Evolutionary conservation across 2,888 invertebrate genomes (phyloP), one percentile per base, ranked within the genome.

Genomic region (Cosmia pyralina): DNA sequence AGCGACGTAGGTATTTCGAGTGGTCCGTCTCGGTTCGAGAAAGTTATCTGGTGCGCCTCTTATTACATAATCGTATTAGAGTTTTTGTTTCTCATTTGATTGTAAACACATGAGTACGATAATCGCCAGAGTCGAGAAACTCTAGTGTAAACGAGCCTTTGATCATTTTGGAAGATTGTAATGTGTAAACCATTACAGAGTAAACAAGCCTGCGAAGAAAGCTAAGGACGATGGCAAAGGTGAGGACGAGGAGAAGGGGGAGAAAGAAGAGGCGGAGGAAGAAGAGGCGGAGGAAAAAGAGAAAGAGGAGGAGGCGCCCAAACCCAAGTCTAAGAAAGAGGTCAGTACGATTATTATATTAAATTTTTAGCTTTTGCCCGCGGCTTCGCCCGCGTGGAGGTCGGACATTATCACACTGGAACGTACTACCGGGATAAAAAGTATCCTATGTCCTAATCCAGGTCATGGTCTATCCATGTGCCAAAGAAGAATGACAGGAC

Each of bases 281-380:
- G 95, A 94, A 64, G 94, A 96, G 78, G 94, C 96, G 77, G 96
- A 94, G 55, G 95, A 94, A 81, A 96, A 92, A 84, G 96, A 92
- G 87, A 96, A 95, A 72, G 96, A 94, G 72, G 96, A 93, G 82
- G 94, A 93, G 86, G 95, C 94, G 82, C 96, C 95, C 38, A 95
- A 94, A 89, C 95, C 94, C 34, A 96, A 95, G 87, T 96, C 94
- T 72, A 96, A 93, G 82, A 96, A 92, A 93, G 97, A 94, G 96
- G 28, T 28, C 1, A 28, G 97, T 93, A 81, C 57, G 5, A 19
- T 34, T 53, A 64, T 19, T 15, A 38, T 22, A 28, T 28, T 28
- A 28, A 28, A 34, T 6, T 28, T 19, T 13, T 48, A 28, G n/a
- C 0, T 63, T 7, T 28, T 28, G 28, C 3, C 28, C 28, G 28